These are phyloP conservation scores for Porphyrio hochstetteri DNA, from an alignment of 2,113 vertebrate species.

Conservation along the genomic window DNA sequence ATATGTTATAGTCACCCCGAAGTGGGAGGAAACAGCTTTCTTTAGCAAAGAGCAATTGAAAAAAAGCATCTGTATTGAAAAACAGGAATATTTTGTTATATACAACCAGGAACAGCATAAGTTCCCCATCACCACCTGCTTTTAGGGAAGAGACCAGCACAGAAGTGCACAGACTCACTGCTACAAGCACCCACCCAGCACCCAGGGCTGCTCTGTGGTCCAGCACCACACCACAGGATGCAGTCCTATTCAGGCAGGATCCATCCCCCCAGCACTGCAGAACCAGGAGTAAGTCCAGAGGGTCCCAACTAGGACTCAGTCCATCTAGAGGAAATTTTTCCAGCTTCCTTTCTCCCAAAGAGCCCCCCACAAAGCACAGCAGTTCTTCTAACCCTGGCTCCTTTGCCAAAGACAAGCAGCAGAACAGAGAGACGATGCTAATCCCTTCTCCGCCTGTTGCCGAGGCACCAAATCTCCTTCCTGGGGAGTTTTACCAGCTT, in stretches of 20 bases:
- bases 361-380: not conserved
- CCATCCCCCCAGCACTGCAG: not conserved
- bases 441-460: not conserved
- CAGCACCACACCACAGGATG: not conserved
- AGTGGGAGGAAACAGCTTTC: not conserved
- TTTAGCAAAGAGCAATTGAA: not conserved
- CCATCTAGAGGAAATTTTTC: not conserved
- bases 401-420: not conserved
- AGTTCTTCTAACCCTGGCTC: not conserved
- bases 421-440: not conserved
- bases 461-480: not conserved
- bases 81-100: not conserved
- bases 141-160: not conserved
- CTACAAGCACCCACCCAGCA: not conserved
- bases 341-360: not conserved
- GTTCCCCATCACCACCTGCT: not conserved
- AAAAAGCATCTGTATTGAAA: not conserved
- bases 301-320: not conserved
- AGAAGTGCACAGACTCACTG: not conserved
- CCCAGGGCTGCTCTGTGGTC: accelerated
- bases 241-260: not conserved
- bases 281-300: not conserved
- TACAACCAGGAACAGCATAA: not conserved
- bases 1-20: not conserved
- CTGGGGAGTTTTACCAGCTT: not conserved